A percentile compares a stretch with the other conserved stretches of the same genome.
Conservation (phyloP, 2,113 vertebrate genomes). For the Protomyctophum bolini region DNA sequence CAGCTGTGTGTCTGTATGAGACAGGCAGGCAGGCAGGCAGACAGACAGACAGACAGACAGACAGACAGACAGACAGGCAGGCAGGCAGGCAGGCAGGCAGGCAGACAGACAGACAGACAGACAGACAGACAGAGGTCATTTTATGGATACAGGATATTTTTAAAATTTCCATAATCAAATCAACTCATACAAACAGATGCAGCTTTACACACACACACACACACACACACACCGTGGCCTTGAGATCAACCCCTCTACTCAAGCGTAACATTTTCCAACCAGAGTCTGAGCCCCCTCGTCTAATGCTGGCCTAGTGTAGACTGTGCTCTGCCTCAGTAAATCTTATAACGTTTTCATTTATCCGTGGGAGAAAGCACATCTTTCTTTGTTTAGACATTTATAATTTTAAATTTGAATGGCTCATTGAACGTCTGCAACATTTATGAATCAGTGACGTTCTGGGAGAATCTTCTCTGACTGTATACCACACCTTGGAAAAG, state of each 20-base stretch:
- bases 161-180: conserved; percentile 5
- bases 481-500: conserved; percentile 52
- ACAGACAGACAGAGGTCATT: no score
- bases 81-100: no score
- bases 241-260: neutral
- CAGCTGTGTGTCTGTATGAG: neutral
- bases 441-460: conserved; percentile 50
- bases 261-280: conserved; percentile 6
- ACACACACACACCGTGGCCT: neutral
- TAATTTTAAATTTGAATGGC: no score
- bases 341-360: no score
- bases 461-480: neutral
- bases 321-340: neutral
- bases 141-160: neutral
- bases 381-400: no score
- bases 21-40: no score
- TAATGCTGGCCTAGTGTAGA: no score
- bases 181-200: neutral
- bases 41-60: no score
- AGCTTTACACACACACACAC: neutral
- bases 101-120: no score
- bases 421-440: conserved; percentile 37
- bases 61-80: no score
- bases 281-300: neutral
- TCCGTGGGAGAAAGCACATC: no score